phyloP scores from a whole-genome alignment of 2,888 invertebrate species.

The Leptinotarsa juncta region DNA sequence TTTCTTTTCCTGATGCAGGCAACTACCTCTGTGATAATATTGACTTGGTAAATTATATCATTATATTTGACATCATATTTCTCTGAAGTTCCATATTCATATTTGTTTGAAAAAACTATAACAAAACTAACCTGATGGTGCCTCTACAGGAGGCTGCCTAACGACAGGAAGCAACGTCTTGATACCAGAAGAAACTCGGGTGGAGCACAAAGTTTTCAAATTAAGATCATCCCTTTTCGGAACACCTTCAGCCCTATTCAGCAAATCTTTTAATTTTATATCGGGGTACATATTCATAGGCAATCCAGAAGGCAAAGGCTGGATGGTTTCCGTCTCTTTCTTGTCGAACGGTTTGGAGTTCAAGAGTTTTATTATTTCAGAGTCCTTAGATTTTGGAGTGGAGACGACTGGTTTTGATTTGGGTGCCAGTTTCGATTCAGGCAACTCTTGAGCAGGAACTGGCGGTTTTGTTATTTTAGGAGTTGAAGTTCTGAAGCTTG shows the following conservation, averaged over 20 bases:
- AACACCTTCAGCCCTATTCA: slow-evolving; percentile 60
- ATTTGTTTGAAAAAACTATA: background rate
- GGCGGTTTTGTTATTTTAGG: slow-evolving; percentile 40
- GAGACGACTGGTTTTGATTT: slow-evolving; percentile 44
- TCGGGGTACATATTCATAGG: slow-evolving; percentile 61
- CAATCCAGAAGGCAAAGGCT: slow-evolving; percentile 54
- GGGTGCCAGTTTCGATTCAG: slow-evolving; percentile 45
- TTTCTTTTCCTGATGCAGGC: no score
- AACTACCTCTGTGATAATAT: no score
- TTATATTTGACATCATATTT: no score
- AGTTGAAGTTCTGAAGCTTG: slow-evolving; percentile 37
- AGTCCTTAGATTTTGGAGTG: slow-evolving; percentile 54
- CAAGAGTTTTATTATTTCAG: slow-evolving; percentile 62
- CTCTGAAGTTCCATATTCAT: background rate
- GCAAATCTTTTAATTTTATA: slow-evolving; percentile 62
- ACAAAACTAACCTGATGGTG: slow-evolving; percentile 18
- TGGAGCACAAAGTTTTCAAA: slow-evolving; percentile 59
- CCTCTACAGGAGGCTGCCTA: slow-evolving; percentile 30
- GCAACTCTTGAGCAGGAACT: slow-evolving; percentile 39
- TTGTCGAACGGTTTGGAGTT: slow-evolving; percentile 55
- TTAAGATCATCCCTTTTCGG: slow-evolving; percentile 59
- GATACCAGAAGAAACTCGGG: slow-evolving; percentile 66
- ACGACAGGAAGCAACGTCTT: slow-evolving; percentile 68
- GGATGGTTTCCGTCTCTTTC: slow-evolving; percentile 46
- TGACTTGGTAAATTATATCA: no score